Evolutionary conservation across 2,888 invertebrate genomes (phyloP).

Genomic region (Ethmia dodecea): DNA sequence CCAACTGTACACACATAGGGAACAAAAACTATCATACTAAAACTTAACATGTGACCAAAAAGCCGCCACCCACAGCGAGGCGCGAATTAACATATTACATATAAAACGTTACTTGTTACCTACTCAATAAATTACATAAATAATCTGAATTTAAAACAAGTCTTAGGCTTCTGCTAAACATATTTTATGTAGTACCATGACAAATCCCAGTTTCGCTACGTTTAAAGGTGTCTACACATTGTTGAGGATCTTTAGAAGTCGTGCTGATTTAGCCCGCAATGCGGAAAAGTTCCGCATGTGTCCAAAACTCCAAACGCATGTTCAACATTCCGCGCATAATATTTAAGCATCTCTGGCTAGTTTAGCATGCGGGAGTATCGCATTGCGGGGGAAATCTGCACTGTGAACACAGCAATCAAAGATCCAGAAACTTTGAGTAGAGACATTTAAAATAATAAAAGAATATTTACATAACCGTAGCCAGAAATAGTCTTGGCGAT

Average conservation of each 20-base stretch:
- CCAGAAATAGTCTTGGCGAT: constrained; percentile 52
- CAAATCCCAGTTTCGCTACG: constrained; percentile 28
- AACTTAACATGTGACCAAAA: constrained; percentile 34
- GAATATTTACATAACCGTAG: constrained; percentile 54
- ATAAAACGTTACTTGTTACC: constrained; percentile 57
- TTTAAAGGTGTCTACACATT: constrained; percentile 5
- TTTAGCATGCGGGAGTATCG: no score
- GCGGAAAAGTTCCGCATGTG: no score
- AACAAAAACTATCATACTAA: constrained; percentile 35
- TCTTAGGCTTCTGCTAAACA: constrained; percentile 71
- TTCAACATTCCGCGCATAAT: no score
- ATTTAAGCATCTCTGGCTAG: no score
- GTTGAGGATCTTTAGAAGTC: background rate
- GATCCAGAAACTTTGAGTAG: no score
- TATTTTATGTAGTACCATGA: constrained; percentile 41
- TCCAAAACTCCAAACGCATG: no score
- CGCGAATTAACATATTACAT: constrained; percentile 39
- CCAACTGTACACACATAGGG: constrained; percentile 16
- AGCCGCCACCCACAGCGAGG: constrained; percentile 38
- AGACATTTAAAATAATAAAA: constrained; percentile 27
- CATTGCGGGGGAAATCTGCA: no score
- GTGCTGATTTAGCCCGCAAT: no score
- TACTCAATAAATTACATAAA: constrained; percentile 75
- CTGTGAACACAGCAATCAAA: no score
- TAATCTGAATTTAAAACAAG: constrained; percentile 74